Conservation (phyloP, 1,140 invertebrate genomes). For the Maconellicoccus hirsutus region DNA sequence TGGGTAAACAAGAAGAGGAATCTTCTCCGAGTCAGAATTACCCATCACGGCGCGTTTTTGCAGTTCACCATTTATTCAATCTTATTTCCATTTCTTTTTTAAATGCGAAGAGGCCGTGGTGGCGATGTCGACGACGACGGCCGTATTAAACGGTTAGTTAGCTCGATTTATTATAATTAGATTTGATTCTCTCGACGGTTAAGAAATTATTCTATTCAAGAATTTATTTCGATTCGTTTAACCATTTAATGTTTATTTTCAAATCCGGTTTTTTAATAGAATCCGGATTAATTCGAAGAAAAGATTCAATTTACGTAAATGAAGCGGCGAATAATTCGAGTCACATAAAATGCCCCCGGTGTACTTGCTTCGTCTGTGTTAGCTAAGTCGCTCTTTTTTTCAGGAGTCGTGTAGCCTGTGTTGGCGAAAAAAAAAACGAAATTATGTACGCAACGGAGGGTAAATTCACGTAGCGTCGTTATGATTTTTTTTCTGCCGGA, state of each 20-base stretch:
- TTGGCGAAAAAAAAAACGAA: no score
- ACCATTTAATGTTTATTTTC: slow-evolving; percentile 22
- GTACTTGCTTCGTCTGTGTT: neutral
- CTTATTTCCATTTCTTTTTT: neutral
- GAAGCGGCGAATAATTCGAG: slow-evolving; percentile 18
- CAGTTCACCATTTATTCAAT: neutral
- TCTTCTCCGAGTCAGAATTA: no score
- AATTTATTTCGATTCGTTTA: slow-evolving; percentile 22
- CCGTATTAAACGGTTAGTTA: slow-evolving; percentile 18
- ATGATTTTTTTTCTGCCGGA: no score
- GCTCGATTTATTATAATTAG: slow-evolving; percentile 21
- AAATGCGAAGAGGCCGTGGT: no score
- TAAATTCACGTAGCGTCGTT: no score
- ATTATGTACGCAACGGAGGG: no score
- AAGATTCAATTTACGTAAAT: slow-evolving; percentile 22
- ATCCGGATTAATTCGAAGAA: slow-evolving; percentile 15
- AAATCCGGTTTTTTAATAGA: slow-evolving; percentile 13
- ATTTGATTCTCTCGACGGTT: neutral
- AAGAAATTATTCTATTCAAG: slow-evolving; percentile 18
- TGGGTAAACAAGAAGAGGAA: no score
- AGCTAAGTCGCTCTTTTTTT: no score
- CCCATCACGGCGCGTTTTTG: neutral
- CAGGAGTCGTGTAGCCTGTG: no score
- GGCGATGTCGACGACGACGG: neutral
- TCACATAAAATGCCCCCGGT: neutral